Conservation (phyloP, 2,888 invertebrate genomes). For the Ariolimax columbianus region DNA sequence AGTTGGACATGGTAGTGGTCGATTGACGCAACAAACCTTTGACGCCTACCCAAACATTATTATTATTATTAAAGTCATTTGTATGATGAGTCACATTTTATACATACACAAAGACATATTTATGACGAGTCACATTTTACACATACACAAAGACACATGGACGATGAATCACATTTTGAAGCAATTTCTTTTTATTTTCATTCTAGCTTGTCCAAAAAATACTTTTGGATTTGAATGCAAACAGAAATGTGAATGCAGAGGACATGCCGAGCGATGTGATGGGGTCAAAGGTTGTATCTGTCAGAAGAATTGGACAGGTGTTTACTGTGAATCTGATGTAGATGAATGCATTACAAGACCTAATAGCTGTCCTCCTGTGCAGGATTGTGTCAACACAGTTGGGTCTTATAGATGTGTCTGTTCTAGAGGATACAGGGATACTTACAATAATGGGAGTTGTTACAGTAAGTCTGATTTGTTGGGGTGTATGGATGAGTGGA, state of each 20-base stretch:
- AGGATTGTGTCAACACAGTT: conserved; percentile 47
- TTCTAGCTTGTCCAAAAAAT: conserved; percentile 17
- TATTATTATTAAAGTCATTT: too few species aligned
- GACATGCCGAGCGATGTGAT: conserved; percentile 43
- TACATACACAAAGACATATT: too few species aligned
- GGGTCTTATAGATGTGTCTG: conserved; percentile 52
- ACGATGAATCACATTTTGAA: too few species aligned
- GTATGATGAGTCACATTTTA: too few species aligned
- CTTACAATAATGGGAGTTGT: conserved; percentile 1
- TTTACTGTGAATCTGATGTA: conserved; percentile 52
- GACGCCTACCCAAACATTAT: too few species aligned
- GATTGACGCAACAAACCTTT: too few species aligned
- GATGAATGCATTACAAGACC: conserved; percentile 54
- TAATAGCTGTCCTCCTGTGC: conserved; percentile 26
- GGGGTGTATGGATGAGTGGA: neutral
- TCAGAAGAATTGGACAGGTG: conserved; percentile 53
- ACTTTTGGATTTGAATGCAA: conserved; percentile 52
- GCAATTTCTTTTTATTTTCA: neutral
- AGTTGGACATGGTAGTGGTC: too few species aligned
- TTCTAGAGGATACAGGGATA: conserved; percentile 28
- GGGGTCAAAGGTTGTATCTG: conserved; percentile 55
- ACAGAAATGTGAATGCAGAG: conserved; percentile 49
- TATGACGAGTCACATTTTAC: too few species aligned
- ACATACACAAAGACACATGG: too few species aligned
- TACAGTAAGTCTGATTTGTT: neutral